phyloP scores from a whole-genome alignment of 2,888 invertebrate species.

The Dynastes hyllus region DNA sequence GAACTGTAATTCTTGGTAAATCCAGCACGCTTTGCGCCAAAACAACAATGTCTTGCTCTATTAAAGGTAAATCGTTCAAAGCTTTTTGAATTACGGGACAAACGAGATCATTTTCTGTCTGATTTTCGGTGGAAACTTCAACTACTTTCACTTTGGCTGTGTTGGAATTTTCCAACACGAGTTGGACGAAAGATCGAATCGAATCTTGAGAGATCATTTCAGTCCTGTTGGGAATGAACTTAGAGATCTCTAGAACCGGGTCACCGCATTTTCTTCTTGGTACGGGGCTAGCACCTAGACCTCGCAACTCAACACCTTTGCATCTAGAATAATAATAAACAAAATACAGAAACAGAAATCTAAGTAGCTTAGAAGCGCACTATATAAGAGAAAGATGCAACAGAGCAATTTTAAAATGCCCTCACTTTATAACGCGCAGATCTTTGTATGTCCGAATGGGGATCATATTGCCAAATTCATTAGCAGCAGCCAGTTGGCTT shows the following conservation, averaged over 20 bases:
- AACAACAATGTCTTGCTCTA: constrained; percentile 74
- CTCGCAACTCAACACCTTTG: constrained; percentile 71
- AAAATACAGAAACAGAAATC: constrained; percentile 44
- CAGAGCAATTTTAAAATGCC: too few species aligned
- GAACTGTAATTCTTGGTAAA: constrained; percentile 74
- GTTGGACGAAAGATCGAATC: constrained; percentile 72
- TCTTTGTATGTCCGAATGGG: constrained; percentile 70
- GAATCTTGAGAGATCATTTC: constrained; percentile 57
- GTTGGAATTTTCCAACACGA: constrained; percentile 82
- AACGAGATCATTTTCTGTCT: too few species aligned
- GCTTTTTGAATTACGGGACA: too few species aligned
- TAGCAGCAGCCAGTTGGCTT: constrained; percentile 54
- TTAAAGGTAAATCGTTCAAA: too few species aligned
- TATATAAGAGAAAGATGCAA: too few species aligned
- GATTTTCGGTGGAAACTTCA: constrained; percentile 66
- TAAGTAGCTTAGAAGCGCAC: too few species aligned
- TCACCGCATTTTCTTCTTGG: constrained; percentile 79
- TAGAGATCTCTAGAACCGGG: constrained; percentile 86
- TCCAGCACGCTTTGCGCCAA: constrained; percentile 73
- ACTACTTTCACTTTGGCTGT: constrained; percentile 77
- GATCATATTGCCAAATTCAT: constrained; percentile 57
- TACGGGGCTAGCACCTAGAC: constrained; percentile 83
- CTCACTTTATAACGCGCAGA: constrained; percentile 48
- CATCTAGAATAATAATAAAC: constrained; percentile 75
- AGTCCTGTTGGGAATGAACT: constrained; percentile 78